Evolutionary conservation across 1,140 invertebrate genomes (phyloP).

Genomic region (Chironomus striatipennis): DNA sequence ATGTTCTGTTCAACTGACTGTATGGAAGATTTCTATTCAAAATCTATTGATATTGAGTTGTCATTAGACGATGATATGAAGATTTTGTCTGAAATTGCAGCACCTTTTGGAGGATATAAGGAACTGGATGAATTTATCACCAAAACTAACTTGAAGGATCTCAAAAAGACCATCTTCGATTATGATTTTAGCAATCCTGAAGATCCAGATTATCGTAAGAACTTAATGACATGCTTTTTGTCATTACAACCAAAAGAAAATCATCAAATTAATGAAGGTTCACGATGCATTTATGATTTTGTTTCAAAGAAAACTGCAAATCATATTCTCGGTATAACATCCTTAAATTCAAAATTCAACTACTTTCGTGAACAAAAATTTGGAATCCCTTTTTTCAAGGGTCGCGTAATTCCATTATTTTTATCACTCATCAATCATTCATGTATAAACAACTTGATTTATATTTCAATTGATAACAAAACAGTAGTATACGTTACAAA

Average conservation of each 20-base stretch:
- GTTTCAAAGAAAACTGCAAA: not conserved
- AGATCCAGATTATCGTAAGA: not conserved
- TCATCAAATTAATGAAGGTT: slow-evolving; percentile 38
- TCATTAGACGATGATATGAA: not conserved
- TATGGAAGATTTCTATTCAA: not conserved
- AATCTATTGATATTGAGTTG: not conserved
- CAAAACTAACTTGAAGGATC: not conserved
- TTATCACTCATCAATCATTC: slow-evolving; percentile 67
- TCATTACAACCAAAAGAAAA: slow-evolving; percentile 33
- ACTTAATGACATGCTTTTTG: not conserved
- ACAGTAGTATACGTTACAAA: slow-evolving; percentile 50
- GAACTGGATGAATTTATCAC: not conserved
- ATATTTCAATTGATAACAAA: slow-evolving; percentile 47
- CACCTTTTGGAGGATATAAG: not conserved
- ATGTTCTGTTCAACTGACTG: not conserved
- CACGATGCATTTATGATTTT: slow-evolving; percentile 27
- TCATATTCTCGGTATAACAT: not conserved
- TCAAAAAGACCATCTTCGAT: not conserved
- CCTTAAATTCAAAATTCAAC: not conserved
- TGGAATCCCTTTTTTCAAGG: no score
- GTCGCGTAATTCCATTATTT: no score
- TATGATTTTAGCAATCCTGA: not conserved
- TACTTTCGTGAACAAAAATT: not conserved
- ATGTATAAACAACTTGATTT: slow-evolving; percentile 77
- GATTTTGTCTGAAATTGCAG: not conserved